Evolutionary conservation across 2,113 vertebrate species (phyloP).

Genomic region (Laterallus jamaicensis): DNA sequence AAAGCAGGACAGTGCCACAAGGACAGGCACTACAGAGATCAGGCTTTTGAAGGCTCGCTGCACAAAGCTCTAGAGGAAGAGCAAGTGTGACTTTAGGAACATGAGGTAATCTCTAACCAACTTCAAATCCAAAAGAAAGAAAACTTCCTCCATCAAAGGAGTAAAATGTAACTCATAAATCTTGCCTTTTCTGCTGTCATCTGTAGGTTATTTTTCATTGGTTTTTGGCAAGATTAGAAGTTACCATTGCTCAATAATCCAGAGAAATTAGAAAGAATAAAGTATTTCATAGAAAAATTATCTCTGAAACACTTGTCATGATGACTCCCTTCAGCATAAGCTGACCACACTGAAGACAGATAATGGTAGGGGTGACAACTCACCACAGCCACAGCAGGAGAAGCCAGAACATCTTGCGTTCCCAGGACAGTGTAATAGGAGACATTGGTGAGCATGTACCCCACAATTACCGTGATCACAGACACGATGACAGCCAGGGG

Average conservation of each 20-base stretch:
- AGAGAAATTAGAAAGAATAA: not conserved
- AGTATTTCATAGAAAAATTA: not conserved
- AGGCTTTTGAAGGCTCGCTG: slow-evolving; percentile 76
- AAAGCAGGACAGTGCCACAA: slow-evolving; percentile 87
- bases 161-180: not conserved
- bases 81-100: not conserved
- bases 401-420: slow-evolving; percentile 66
- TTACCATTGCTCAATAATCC: not conserved
- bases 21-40: slow-evolving; percentile 79
- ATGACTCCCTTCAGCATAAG: not conserved
- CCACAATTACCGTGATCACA: slow-evolving; percentile 62
- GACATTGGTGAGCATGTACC: slow-evolving; percentile 75
- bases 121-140: not conserved
- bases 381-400: slow-evolving; percentile 76
- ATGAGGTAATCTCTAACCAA: not conserved
- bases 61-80: slow-evolving; percentile 81
- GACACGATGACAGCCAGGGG: slow-evolving; percentile 74
- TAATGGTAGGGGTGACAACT: not conserved
- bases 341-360: not conserved
- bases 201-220: not conserved
- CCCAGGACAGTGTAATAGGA: slow-evolving; percentile 74
- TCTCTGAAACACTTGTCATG: not conserved
- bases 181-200: not conserved
- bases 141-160: not conserved
- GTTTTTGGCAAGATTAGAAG: not conserved